A percentile compares a stretch with the other conserved stretches of the same genome.
Conservation (phyloP, 2,888 invertebrate species). For the Mongoloraphidia duomilia region DNA sequence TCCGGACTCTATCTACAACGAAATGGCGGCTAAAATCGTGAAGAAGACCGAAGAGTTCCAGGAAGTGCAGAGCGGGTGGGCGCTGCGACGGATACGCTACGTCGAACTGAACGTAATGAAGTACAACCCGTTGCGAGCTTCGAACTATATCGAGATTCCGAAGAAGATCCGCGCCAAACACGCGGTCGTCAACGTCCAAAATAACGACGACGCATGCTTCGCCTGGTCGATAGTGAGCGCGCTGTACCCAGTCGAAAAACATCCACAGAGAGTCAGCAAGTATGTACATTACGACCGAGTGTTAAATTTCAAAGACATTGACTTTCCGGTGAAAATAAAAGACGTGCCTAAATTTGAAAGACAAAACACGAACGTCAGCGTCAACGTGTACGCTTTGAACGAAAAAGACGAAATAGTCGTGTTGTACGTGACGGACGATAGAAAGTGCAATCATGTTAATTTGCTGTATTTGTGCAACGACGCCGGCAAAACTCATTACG, state of each 20-base stretch:
- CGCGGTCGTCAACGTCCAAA: constrained; percentile 9
- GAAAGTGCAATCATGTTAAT: not conserved
- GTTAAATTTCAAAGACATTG: constrained; percentile 6
- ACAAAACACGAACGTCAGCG: constrained; percentile 7
- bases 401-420: not conserved
- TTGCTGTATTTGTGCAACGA: constrained; percentile 2
- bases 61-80: too few relatives aligned
- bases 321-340: constrained; percentile 4
- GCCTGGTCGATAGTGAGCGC: constrained; percentile 9
- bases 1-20: too few relatives aligned
- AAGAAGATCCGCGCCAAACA: constrained; percentile 1
- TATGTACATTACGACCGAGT: constrained; percentile 4
- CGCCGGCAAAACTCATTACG: not conserved
- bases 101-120: too few relatives aligned
- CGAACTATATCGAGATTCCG: constrained; percentile 8
- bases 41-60: too few relatives aligned
- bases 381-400: constrained; percentile 16
- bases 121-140: constrained; percentile 8
- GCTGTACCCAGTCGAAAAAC: not conserved
- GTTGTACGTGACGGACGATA: not conserved
- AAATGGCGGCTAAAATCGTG: too few relatives aligned
- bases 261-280: not conserved
- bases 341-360: constrained; percentile 9
- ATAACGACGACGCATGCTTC: constrained; percentile 10
- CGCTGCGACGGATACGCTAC: too few relatives aligned